A percentile compares a stretch with the other conserved stretches of the same genome.
Evolutionary conservation across 1,140 invertebrate species (phyloP).

Genomic region (Drosophila bipectinata): DNA sequence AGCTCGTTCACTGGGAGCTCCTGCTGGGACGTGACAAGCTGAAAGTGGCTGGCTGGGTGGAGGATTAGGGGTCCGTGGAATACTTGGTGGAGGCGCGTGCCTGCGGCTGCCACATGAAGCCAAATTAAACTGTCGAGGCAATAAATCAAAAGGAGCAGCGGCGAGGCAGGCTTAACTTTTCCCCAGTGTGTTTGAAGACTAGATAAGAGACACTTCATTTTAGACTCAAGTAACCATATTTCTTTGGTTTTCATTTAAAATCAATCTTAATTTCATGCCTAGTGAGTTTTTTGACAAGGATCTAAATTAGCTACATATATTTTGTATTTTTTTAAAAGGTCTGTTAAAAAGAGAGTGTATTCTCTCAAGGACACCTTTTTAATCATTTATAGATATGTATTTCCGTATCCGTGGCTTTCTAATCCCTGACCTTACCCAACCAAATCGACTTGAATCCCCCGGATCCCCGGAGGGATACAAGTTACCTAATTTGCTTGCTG

Average conservation of each 20-base stretch:
- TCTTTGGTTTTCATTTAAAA: constrained; percentile 15
- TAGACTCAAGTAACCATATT: constrained; percentile 13
- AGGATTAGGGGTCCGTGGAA: constrained; percentile 2
- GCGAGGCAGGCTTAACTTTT: constrained; percentile 8
- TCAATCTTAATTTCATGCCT: constrained; percentile 43
- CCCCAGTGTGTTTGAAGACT: constrained; percentile 5
- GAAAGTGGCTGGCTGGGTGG: not conserved
- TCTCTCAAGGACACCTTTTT: not conserved
- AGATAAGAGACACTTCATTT: constrained; percentile 8
- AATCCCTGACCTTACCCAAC: constrained; percentile 44
- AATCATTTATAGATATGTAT: constrained; percentile 23
- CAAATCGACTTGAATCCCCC: constrained; percentile 9
- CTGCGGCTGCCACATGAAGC: constrained; percentile 42
- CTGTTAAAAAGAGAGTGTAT: not conserved
- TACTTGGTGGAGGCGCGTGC: constrained; percentile 29
- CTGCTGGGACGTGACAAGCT: constrained; percentile 54
- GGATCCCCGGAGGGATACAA: constrained; percentile 10
- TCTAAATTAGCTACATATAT: not conserved
- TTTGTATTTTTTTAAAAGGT: no score
- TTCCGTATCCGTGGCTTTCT: constrained; percentile 1
- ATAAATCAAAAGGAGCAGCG: constrained; percentile 68
- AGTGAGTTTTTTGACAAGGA: not conserved
- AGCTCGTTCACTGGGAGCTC: constrained; percentile 48
- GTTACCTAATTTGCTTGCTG: constrained; percentile 57
- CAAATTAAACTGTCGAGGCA: constrained; percentile 69